These are phyloP conservation scores for Rousettus leschenaultii DNA, from an alignment of 2,113 vertebrate species.

Conservation along the genomic window DNA sequence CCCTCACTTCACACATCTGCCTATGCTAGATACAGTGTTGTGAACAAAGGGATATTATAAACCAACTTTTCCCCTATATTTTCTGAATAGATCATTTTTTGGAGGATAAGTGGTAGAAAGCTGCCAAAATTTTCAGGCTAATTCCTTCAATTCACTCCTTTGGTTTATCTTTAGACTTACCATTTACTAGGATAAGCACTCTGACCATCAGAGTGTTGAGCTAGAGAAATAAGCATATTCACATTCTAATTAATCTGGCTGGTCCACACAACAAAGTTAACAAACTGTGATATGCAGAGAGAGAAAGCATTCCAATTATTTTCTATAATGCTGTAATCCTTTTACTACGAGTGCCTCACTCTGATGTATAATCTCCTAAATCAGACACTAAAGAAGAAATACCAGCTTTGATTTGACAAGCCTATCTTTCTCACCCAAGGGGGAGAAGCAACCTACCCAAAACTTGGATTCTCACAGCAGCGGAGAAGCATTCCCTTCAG, in stretches of 20 bases:
- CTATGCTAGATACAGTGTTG: neutral
- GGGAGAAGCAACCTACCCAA: neutral
- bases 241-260: slow-evolving; percentile 55
- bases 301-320: slow-evolving; percentile 70
- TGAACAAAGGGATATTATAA: neutral
- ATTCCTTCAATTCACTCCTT: slow-evolving; percentile 11
- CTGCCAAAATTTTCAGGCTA: neutral
- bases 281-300: slow-evolving; percentile 60
- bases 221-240: slow-evolving; percentile 53
- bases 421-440: neutral
- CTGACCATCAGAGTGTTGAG: slow-evolving; percentile 53
- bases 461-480: neutral
- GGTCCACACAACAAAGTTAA: slow-evolving; percentile 63
- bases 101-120: neutral
- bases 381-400: slow-evolving; percentile 64
- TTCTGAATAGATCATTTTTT: neutral
- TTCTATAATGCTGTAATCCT: slow-evolving; percentile 70
- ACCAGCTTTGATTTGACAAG: slow-evolving; percentile 59
- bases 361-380: slow-evolving; percentile 64
- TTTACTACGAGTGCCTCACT: slow-evolving; percentile 61
- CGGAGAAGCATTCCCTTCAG: neutral
- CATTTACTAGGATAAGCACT: neutral
- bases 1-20: neutral
- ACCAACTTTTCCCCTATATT: neutral
- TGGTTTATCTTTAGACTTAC: neutral